Evolutionary conservation across 2,888 invertebrate species (phyloP).

Genomic region (Patella depressa): DNA sequence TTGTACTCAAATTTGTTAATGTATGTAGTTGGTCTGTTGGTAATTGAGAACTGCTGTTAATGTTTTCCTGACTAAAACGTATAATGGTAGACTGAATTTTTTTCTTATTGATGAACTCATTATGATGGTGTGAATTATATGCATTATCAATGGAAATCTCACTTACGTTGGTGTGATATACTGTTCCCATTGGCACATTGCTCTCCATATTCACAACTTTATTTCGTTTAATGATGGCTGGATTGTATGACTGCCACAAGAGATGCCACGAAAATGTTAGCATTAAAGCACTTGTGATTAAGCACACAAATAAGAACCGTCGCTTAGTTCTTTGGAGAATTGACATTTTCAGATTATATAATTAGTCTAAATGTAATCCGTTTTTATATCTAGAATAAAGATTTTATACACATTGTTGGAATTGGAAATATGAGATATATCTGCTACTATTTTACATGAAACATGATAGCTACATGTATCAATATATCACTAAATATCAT

Average conservation of each 20-base stretch:
- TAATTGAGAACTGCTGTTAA: too few relatives aligned
- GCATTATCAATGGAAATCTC: neutral
- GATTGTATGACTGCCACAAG: slow-evolving; percentile 13
- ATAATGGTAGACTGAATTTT: too few relatives aligned
- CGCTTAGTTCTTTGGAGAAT: slow-evolving; percentile 26
- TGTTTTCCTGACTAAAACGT: too few relatives aligned
- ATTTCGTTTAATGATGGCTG: neutral
- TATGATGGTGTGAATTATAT: neutral
- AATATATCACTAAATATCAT: too few relatives aligned
- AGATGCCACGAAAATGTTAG: slow-evolving; percentile 27
- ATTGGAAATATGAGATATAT: too few relatives aligned
- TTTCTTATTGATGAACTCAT: too few relatives aligned
- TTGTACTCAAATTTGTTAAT: neutral
- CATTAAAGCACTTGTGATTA: slow-evolving; percentile 21
- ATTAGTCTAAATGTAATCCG: too few relatives aligned
- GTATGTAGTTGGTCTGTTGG: neutral
- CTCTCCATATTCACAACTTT: neutral
- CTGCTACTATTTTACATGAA: neutral
- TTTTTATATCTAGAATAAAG: too few relatives aligned
- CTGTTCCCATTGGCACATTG: neutral
- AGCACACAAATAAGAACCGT: slow-evolving; percentile 28
- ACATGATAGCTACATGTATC: too few relatives aligned
- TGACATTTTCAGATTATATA: slow-evolving; percentile 20
- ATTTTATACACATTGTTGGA: too few relatives aligned
- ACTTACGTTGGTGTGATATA: neutral